A percentile compares a stretch with the other conserved stretches of the same genome.
These are phyloP conservation scores for Drosophila pallidifrons DNA, from an alignment of 1,140 invertebrate species.

Conservation along the genomic window DNA sequence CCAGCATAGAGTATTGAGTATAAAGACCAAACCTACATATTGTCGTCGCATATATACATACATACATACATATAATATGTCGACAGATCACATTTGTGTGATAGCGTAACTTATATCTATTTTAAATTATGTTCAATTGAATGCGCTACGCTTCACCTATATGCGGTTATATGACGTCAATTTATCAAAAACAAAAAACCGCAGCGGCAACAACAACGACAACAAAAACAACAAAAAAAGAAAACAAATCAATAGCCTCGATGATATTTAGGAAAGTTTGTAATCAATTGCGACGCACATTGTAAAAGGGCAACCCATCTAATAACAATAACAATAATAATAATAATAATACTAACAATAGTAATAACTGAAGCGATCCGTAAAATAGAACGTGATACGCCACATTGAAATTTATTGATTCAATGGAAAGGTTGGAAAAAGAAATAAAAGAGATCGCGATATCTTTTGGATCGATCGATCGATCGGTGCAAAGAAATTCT, in stretches of 20 bases:
- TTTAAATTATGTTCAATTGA: conserved; percentile 82
- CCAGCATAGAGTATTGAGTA: conserved; percentile 8
- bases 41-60: conserved; percentile 27
- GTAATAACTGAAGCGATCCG: conserved; percentile 14
- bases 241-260: conserved; percentile 32
- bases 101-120: conserved; percentile 74
- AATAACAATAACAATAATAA: conserved; percentile 12
- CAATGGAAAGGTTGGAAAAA: conserved; percentile 6
- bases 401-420: conserved; percentile 49
- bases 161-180: conserved; percentile 69
- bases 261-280: conserved; percentile 46
- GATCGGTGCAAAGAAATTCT: conserved; percentile 49
- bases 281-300: conserved; percentile 42
- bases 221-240: conserved; percentile 2
- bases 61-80: conserved; percentile 2
- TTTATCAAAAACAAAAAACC: conserved; percentile 43
- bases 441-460: conserved; percentile 21
- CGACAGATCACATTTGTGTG: conserved; percentile 63
- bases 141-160: conserved; percentile 71
- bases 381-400: conserved; percentile 28
- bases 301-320: conserved; percentile 32
- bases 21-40: conserved; percentile 41
- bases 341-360: conserved; percentile 37
- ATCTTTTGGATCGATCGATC: conserved; percentile 26
- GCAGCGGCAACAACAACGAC: neutral